Evolutionary conservation across 2,888 invertebrate genomes (phyloP), one percentile per base, ranked within the genome.

Genomic region (Mythimna loreyi): DNA sequence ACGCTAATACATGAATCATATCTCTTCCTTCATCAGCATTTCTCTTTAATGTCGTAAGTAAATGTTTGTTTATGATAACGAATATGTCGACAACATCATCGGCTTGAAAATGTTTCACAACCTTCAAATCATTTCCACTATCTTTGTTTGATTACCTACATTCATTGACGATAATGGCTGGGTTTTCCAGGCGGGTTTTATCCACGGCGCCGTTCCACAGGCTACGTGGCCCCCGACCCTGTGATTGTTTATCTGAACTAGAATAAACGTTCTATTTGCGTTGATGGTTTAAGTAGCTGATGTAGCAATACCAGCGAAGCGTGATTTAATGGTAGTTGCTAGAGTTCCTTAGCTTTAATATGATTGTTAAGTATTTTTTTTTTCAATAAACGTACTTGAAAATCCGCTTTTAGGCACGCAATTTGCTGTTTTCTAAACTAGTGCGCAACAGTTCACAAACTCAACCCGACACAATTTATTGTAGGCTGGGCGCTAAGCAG

Each of bases 141-240:
- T 71, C 73, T 63, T 16, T 65, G 60, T 78, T 67, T 71, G 74
- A 71, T 78, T 73, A 62, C 55, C 55, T 61, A 66, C 57, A 66
- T 50, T 55, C 50, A 70, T 45, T 55, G 63, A 66, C 62, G 62
- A 78, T 73, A 72, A 69, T 59, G 55, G 36, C 30, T 59, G 78
- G 82, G 45, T 63, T 80, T 82, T 47, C 67, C 82, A 60, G 9
- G 19, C 47, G 82, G 79, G 56, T 64, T 61, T 40, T 61, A 52
- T 79, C 80, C 45, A 49, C 70, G 25, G 13, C n/a, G 45, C 58
- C 13, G 0, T 52, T 30, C 23, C 16, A 28, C 5, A 61, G 28
- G 23, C 43, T 33, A 7, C 25, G 1, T 25, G 50, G 69, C 57
- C 28, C 56, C 52, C 75, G 79, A 68, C 67, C 74, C 66, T 56